A percentile compares a stretch with the other conserved stretches of the same genome.
These are phyloP conservation scores for Cryptoleucopteryx plumbea DNA, from an alignment of 2,113 vertebrate species.

Conservation along the genomic window DNA sequence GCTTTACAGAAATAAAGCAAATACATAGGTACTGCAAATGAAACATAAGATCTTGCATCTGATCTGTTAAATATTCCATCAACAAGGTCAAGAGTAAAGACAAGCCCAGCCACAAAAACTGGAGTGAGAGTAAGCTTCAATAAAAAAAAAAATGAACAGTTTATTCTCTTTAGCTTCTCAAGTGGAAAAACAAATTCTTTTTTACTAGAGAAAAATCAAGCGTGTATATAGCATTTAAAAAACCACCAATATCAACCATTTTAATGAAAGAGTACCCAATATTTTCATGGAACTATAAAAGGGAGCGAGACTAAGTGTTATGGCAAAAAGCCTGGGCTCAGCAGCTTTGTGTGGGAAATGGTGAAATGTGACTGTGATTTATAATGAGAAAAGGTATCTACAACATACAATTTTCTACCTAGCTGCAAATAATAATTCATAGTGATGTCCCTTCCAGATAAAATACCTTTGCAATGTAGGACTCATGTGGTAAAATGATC, in stretches of 20 bases:
- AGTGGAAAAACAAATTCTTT: slow-evolving; percentile 50
- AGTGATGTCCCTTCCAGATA: slow-evolving; percentile 95
- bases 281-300: slow-evolving; percentile 73
- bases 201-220: slow-evolving; percentile 28
- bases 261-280: slow-evolving; percentile 73
- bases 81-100: slow-evolving; percentile 70
- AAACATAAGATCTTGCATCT: slow-evolving; percentile 66
- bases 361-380: slow-evolving; percentile 97
- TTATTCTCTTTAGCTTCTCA: slow-evolving; percentile 60
- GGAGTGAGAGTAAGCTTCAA: slow-evolving; percentile 50
- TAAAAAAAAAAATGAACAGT: slow-evolving; percentile 52
- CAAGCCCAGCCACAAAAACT: slow-evolving; percentile 46
- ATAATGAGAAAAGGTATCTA: slow-evolving; percentile 93
- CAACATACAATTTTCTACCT: slow-evolving; percentile 99
- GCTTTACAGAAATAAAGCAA: slow-evolving; percentile 40
- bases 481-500: slow-evolving; percentile 87
- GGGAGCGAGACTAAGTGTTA: slow-evolving; percentile 51
- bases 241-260: slow-evolving; percentile 60
- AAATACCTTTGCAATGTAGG: slow-evolving; percentile 88
- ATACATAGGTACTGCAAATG: slow-evolving; percentile 54
- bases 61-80: slow-evolving; percentile 66
- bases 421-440: slow-evolving; percentile 99
- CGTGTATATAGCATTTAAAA: slow-evolving; percentile 20
- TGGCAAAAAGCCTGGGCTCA: slow-evolving; percentile 84
- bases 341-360: slow-evolving; percentile 90